A percentile compares a stretch with the other conserved stretches of the same genome.
Conservation (phyloP, 2,797 vertebrate genomes). For the Clamator glandarius region DNA sequence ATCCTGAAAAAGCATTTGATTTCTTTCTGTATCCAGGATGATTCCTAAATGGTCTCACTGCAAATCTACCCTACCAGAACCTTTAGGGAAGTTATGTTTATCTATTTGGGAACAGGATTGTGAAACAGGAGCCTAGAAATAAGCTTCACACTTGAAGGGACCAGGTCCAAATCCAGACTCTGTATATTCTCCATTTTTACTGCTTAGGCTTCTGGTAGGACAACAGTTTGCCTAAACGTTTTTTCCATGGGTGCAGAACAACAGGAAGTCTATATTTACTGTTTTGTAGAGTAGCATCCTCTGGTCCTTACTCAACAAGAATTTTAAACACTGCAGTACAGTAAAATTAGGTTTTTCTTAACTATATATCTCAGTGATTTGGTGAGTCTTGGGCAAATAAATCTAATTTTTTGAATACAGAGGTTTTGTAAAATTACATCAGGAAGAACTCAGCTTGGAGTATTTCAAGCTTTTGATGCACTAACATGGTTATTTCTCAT, state of each 20-base stretch:
- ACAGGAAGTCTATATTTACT: not conserved
- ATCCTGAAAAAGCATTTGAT: not conserved
- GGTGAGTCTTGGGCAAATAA: not conserved
- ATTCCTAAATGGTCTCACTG: not conserved
- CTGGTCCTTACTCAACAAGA: not conserved
- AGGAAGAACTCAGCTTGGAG: not conserved
- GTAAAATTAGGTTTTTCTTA: not conserved
- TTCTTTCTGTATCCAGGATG: not conserved
- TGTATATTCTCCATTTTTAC: not conserved
- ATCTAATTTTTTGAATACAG: not conserved
- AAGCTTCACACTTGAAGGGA: not conserved
- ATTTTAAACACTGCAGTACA: not conserved
- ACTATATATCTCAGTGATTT: not conserved
- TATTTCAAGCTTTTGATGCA: not conserved
- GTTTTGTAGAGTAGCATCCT: not conserved
- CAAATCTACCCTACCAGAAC: not conserved
- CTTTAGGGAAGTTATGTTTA: not conserved
- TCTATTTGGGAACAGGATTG: not conserved
- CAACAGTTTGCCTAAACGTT: not conserved
- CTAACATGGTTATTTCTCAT: not conserved
- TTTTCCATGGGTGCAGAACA: not conserved
- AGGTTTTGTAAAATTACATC: not conserved
- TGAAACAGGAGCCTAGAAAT: not conserved
- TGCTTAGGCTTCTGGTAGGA: not conserved
- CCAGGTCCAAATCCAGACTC: not conserved